phyloP scores from a whole-genome alignment of 2,113 vertebrate species.

The Pionites leucogaster region DNA sequence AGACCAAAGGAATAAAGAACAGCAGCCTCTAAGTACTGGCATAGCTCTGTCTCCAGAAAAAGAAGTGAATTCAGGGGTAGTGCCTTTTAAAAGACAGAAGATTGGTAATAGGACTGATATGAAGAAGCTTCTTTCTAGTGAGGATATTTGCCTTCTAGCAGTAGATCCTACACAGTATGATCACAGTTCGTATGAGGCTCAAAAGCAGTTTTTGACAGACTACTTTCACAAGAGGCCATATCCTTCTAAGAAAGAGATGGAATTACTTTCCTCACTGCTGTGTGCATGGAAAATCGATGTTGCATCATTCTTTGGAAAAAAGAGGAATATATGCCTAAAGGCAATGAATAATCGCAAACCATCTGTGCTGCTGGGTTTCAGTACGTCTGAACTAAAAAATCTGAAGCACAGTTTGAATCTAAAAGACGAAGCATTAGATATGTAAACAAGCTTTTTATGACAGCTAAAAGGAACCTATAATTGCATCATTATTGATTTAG shows the following conservation, averaged over 20 bases:
- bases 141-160: slow-evolving; percentile 73
- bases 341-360: slow-evolving; percentile 80
- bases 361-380: slow-evolving; percentile 89
- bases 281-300: slow-evolving; percentile 85
- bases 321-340: slow-evolving; percentile 86
- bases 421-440: slow-evolving; percentile 53
- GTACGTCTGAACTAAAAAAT: slow-evolving; percentile 87
- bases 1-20: slow-evolving; percentile 58
- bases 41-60: background rate
- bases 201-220: slow-evolving; percentile 85
- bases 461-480: background rate
- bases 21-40: background rate
- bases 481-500: background rate
- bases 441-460: slow-evolving; percentile 21
- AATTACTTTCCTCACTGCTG: slow-evolving; percentile 82
- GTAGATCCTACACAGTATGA: slow-evolving; percentile 81
- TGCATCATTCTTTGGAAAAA: slow-evolving; percentile 83
- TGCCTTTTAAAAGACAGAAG: slow-evolving; percentile 81
- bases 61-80: background rate
- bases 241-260: slow-evolving; percentile 82
- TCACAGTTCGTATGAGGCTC: slow-evolving; percentile 77
- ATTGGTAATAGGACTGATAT: slow-evolving; percentile 66
- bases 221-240: slow-evolving; percentile 93
- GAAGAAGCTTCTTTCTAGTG: slow-evolving; percentile 4
- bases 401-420: slow-evolving; percentile 85